Conservation (phyloP, 2,113 vertebrate species). For the Hemicordylus capensis region DNA sequence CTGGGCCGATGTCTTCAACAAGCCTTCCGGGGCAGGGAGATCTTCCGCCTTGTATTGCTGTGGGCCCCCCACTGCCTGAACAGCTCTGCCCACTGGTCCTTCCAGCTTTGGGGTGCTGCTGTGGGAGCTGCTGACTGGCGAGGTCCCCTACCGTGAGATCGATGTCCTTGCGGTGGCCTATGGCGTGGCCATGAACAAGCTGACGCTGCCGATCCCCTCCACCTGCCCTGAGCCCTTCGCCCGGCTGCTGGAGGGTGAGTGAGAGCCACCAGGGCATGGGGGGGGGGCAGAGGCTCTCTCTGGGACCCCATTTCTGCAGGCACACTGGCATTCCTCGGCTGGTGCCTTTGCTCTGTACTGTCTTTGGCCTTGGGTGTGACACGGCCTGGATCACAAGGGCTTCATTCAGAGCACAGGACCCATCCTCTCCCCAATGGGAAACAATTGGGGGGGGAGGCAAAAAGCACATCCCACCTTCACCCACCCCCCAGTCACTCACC, state of each 20-base stretch:
- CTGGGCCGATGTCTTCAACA: background rate
- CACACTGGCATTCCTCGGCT: background rate
- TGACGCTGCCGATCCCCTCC: slow-evolving; percentile 89
- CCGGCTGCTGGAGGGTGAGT: slow-evolving; percentile 85
- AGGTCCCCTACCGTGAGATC: slow-evolving; percentile 92
- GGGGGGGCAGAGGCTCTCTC: too few relatives aligned
- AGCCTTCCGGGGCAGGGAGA: too few relatives aligned
- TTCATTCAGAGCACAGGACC: too few relatives aligned
- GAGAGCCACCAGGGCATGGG: background rate
- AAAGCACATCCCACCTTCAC: too few relatives aligned
- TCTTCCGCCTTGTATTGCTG: background rate
- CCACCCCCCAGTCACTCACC: too few relatives aligned
- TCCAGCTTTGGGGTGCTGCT: slow-evolving; percentile 90
- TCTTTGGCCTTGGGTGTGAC: background rate
- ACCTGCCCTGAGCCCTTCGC: slow-evolving; percentile 92
- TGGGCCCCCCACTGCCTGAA: accelerated
- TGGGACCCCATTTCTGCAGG: background rate
- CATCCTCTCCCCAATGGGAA: too few relatives aligned
- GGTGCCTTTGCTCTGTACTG: too few relatives aligned
- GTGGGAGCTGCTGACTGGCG: slow-evolving; percentile 92
- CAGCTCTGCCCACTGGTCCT: background rate
- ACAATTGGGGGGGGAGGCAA: too few relatives aligned
- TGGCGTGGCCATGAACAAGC: slow-evolving; percentile 93
- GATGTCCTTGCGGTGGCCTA: slow-evolving; percentile 91
- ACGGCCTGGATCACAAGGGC: background rate